Conservation (phyloP, 35 echinoderm and acorn worm species). For the Holothuria glaberrima region DNA sequence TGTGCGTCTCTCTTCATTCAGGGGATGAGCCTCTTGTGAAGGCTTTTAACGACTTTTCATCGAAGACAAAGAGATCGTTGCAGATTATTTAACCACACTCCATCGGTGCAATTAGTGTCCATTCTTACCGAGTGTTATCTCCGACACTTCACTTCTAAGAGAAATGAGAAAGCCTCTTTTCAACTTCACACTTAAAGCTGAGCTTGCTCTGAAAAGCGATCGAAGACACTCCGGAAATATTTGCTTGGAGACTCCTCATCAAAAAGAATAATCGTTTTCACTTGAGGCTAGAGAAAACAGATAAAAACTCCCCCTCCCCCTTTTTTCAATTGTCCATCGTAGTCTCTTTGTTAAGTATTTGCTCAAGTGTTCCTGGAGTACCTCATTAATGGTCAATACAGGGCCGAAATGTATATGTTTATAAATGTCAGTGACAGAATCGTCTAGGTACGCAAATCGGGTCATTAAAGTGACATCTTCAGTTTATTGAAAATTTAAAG, state of each 20-base stretch:
- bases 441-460: too few species aligned
- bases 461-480: too few species aligned
- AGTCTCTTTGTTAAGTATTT: conserved; percentile 14
- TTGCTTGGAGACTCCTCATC: conserved; percentile 15
- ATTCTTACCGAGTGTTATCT: conserved; percentile 42
- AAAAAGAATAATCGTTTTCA: conserved; percentile 37
- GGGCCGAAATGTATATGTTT: conserved; percentile 31
- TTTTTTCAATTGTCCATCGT: conserved; percentile 14
- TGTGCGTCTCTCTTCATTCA: not conserved
- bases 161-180: conserved; percentile 21
- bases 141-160: conserved; percentile 20
- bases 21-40: conserved; percentile 23
- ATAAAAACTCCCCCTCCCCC: conserved; percentile 23
- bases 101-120: conserved; percentile 23
- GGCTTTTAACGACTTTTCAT: conserved; percentile 50
- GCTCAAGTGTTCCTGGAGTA: conserved; percentile 7
- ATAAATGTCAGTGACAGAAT: not conserved
- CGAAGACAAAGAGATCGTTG: conserved; percentile 16
- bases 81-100: conserved; percentile 26
- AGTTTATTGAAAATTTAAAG: too few species aligned
- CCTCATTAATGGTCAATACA: conserved; percentile 42
- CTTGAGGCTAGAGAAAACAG: conserved; percentile 16
- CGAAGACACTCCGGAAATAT: conserved; percentile 49
- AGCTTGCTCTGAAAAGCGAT: conserved; percentile 30
- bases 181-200: conserved; percentile 13